Evolutionary conservation across 2,797 vertebrate genomes (phyloP), one percentile per base, ranked within the genome.

Genomic region (Gymnocypris eckloni): DNA sequence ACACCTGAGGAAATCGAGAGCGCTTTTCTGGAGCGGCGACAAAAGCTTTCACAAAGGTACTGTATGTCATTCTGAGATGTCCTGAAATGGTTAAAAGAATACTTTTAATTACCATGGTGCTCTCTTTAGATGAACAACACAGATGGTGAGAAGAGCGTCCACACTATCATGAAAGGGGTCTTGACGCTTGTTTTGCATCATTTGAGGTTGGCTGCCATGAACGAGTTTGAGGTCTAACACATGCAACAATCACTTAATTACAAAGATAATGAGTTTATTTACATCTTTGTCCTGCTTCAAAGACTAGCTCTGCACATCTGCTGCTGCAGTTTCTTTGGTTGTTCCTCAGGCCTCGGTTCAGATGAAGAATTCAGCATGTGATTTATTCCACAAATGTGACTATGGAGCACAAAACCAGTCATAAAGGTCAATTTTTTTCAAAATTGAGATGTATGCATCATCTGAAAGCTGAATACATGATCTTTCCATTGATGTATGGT

Each of bases 11-110:
- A 97, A 13, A 92, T 99, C 87, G 97, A 99, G 90, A 93, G 94
- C 1, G 95, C 97, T 37, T 96, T 98, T 89, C 92, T 99, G 70
- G 87, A 93, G 82, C 96, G 96, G 94, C 94, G 12, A 94, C 97
- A 89, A 96, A 96, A 93, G 97, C 97, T 86, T 97, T 99, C 89
- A 99, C 97, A 41, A 95, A 96, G 97, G 98, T 97, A 93, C 28
- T 11, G 28, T 66, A 28, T 76, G 45, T 43, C 4, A 52, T 56
- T 69, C n/a, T 20, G 41, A 70, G 20, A 18, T 54, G 16, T 93
- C 94, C 93, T 20, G 50, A 50, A 50, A 16, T 50, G 50, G 15
- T 50, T 16, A 50, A 16, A 50, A 16, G 1, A 50, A 16, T 50
- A 50, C 15, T 16, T 50, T 50, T 50, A 50, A 6, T 50, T 16